These are phyloP conservation scores for Uropetala carovei DNA, from an alignment of 2,888 invertebrate species.

Conservation along the genomic window DNA sequence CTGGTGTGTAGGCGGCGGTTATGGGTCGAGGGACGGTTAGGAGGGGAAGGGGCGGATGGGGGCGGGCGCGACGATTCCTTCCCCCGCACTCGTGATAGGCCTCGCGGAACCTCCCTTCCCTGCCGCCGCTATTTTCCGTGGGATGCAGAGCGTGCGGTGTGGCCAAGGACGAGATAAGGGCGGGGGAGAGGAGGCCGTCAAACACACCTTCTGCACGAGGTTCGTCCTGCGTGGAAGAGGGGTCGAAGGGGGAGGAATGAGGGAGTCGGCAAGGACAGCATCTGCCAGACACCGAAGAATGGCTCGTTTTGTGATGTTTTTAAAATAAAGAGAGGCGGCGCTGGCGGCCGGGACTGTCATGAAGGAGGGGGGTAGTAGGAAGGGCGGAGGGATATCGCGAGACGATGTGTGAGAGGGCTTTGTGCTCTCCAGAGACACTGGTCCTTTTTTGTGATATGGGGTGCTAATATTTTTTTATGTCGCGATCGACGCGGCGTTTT, in stretches of 20 bases:
- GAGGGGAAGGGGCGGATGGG: neutral
- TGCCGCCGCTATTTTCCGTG: neutral
- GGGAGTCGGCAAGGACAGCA: neutral
- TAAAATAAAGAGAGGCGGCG: too few species aligned
- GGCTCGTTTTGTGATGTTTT: neutral
- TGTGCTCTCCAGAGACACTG: neutral
- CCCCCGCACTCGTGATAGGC: neutral
- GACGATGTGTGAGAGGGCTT: neutral
- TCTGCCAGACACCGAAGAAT: neutral
- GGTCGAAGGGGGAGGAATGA: neutral
- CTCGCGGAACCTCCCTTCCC: neutral
- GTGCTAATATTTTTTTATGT: neutral
- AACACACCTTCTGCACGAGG: neutral
- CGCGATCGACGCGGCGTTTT: neutral
- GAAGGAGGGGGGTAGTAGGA: too few species aligned
- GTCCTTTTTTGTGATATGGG: neutral
- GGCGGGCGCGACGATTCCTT: neutral
- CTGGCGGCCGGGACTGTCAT: too few species aligned
- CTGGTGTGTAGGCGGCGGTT: neutral
- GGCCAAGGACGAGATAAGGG: slow-evolving; percentile 54
- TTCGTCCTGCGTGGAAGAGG: too few species aligned
- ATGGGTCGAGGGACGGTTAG: neutral
- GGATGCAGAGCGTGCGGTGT: slow-evolving; percentile 48
- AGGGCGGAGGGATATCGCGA: neutral
- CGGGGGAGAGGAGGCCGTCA: slow-evolving; percentile 8